Percentiles rank a stretch among this genome's conserved stretches.
These are phyloP conservation scores for Diadema setosum DNA, from an alignment of 35 echinoderm and acorn worm species.

Conservation along the genomic window DNA sequence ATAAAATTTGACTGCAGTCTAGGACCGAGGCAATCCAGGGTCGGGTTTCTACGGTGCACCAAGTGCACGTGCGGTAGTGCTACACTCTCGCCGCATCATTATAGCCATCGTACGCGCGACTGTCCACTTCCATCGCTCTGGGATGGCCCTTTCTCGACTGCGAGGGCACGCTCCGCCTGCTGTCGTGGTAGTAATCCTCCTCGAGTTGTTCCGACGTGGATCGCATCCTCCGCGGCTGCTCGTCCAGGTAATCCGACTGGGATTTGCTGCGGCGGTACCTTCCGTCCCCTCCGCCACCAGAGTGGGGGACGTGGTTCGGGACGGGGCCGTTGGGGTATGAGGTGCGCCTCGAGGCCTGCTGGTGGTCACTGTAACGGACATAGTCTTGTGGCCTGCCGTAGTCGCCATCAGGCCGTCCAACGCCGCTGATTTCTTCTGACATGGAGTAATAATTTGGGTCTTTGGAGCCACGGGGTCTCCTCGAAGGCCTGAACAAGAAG, in stretches of 20 bases:
- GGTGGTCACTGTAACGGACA: not conserved
- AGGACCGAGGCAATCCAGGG: too few species aligned
- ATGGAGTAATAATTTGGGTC: conserved; percentile 4
- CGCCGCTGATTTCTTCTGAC: not conserved
- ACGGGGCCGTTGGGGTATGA: conserved; percentile 9
- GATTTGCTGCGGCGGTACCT: not conserved
- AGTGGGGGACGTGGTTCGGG: not conserved
- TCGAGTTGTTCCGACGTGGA: not conserved
- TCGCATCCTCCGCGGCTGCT: not conserved
- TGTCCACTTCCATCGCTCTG: not conserved
- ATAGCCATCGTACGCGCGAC: not conserved
- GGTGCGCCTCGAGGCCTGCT: not conserved
- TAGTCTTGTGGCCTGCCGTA: not conserved
- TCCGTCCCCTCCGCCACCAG: not conserved
- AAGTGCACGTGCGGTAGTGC: not conserved
- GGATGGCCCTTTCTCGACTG: not conserved
- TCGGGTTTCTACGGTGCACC: too few species aligned
- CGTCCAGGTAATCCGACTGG: not conserved
- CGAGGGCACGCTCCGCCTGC: not conserved
- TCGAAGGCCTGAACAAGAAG: not conserved
- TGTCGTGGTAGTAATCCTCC: not conserved
- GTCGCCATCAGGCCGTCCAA: not conserved
- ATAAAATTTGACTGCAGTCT: too few species aligned
- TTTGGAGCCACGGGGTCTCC: not conserved
- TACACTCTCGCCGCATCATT: not conserved